Percentiles rank a stretch among this genome's conserved stretches.
Evolutionary conservation across 1,140 invertebrate genomes (phyloP).

Genomic region (Doryteuthis pealeii): DNA sequence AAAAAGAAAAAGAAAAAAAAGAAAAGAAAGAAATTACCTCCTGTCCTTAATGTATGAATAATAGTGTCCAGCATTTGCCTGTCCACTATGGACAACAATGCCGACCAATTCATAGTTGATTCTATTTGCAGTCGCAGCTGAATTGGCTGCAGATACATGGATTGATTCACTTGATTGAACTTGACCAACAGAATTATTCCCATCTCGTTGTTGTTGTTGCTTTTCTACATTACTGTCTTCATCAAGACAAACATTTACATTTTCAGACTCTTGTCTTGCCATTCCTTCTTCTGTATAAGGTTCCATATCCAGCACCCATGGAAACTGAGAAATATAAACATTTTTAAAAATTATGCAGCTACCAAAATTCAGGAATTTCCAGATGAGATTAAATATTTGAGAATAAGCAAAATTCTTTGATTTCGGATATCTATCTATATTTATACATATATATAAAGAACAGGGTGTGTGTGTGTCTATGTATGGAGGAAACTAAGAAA

Average conservation of each 20-base stretch:
- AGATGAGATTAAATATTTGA: not conserved
- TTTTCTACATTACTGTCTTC: not conserved
- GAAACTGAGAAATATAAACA: conserved; percentile 72
- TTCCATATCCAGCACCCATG: conserved; percentile 95
- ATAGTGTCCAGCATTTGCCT: conserved; percentile 95
- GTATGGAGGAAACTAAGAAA: no score
- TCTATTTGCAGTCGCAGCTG: conserved; percentile 29
- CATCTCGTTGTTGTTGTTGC: conserved; percentile 7
- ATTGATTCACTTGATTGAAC: not conserved
- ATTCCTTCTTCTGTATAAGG: conserved; percentile 96
- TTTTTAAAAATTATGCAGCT: not conserved
- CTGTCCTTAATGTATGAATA: conserved; percentile 83
- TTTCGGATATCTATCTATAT: no score
- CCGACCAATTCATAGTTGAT: conserved; percentile 93
- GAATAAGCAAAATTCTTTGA: no score
- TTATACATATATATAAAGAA: no score
- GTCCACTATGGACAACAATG: conserved; percentile 97
- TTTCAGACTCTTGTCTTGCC: conserved; percentile 62
- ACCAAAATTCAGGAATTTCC: not conserved
- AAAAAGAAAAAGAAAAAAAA: no score
- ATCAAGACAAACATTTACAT: conserved; percentile 29
- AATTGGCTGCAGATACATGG: conserved; percentile 15
- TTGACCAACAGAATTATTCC: not conserved
- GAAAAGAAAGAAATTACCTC: conserved; percentile 31
- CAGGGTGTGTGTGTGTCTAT: no score